Conservation (phyloP, 2,888 invertebrate species). For the Temnothorax rugatulus region DNA sequence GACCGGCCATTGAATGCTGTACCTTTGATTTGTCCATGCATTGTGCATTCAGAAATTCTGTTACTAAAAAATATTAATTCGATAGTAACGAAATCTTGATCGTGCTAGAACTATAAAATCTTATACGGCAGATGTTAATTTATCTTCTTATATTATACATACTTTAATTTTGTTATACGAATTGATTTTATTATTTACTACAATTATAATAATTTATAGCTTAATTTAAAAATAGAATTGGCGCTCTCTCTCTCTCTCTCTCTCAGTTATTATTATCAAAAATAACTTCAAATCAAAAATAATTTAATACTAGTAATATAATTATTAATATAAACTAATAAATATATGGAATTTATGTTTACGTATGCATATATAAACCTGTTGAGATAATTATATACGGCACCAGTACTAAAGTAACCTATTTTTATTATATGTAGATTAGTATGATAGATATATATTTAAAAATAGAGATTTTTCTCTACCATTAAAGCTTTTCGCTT, state of each 20-base stretch:
- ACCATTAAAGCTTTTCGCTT: not conserved
- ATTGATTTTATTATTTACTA: not conserved
- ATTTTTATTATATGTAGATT: not conserved
- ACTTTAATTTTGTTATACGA: not conserved
- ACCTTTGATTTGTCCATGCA: constrained; percentile 3
- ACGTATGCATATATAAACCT: not conserved
- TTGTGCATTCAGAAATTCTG: constrained; percentile 15
- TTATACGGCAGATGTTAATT: not conserved
- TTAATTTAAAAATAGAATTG: constrained; percentile 14
- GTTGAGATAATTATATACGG: not conserved
- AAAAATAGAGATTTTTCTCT: not conserved
- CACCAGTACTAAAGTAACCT: not conserved
- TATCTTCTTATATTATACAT: not conserved
- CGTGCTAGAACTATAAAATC: not conserved
- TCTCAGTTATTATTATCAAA: not conserved
- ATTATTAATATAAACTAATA: not conserved
- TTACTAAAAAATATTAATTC: not conserved
- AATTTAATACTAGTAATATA: not conserved
- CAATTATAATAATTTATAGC: not conserved
- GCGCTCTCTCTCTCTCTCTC: too few species aligned
- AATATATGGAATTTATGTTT: not conserved
- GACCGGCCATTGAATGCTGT: constrained; percentile 10
- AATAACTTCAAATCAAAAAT: too few species aligned
- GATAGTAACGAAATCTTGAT: not conserved
- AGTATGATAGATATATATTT: not conserved